A percentile compares a stretch with the other conserved stretches of the same genome.
phyloP scores from a whole-genome alignment of 2,888 invertebrate species.

The Oligia latruncula region DNA sequence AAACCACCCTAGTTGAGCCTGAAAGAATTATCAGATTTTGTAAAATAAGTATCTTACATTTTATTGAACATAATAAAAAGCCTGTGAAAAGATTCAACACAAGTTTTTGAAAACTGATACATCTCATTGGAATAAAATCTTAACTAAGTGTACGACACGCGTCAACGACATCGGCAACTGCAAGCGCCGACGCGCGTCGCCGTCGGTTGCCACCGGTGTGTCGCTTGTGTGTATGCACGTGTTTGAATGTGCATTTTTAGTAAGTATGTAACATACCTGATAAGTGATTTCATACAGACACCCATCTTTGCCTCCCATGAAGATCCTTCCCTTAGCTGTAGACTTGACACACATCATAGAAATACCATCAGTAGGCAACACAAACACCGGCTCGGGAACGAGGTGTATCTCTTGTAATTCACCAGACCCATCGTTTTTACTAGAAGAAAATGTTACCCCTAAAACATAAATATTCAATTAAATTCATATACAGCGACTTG shows the following conservation, averaged over 20 bases:
- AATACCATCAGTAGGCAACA: constrained; percentile 96
- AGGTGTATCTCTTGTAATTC: constrained; percentile 95
- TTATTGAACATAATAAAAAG: background rate
- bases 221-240: background rate
- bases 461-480: constrained; percentile 48
- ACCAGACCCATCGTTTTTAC: constrained; percentile 84
- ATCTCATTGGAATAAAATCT: background rate
- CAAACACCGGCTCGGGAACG: constrained; percentile 98
- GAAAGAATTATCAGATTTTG: constrained; percentile 56
- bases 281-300: constrained; percentile 98
- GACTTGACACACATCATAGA: constrained; percentile 95
- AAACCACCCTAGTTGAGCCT: constrained; percentile 97
- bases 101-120: background rate
- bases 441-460: constrained; percentile 90
- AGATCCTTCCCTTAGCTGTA: constrained; percentile 96
- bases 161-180: too few relatives aligned
- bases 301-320: constrained; percentile 98
- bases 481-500: background rate
- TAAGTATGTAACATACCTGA: constrained; percentile 90
- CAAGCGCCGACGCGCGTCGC: too few relatives aligned
- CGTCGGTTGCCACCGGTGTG: too few relatives aligned
- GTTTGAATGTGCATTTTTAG: background rate
- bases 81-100: background rate
- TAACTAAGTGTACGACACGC: background rate
- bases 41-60: background rate